These are phyloP conservation scores for Picathartes gymnocephalus DNA, from an alignment of 2,113 vertebrate species.

Conservation along the genomic window DNA sequence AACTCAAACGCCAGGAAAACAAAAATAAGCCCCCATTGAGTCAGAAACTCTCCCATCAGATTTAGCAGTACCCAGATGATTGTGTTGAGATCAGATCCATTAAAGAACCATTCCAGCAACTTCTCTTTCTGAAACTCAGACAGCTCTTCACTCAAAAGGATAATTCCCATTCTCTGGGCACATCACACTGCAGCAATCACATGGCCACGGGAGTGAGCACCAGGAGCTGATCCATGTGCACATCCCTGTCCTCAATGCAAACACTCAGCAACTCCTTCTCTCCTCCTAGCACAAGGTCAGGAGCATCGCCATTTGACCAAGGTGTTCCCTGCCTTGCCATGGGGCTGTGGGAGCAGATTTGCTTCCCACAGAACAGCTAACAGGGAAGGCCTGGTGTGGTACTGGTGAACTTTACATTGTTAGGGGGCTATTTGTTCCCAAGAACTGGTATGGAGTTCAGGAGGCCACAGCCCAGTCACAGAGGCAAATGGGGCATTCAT, in stretches of 20 bases:
- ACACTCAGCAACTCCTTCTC: not conserved
- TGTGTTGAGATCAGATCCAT: not conserved
- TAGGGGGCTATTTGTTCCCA: not conserved
- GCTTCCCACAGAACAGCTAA: not conserved
- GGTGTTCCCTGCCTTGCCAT: not conserved
- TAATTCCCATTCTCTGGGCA: not conserved
- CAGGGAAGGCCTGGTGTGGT: not conserved
- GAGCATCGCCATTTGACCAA: not conserved
- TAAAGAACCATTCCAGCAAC: not conserved
- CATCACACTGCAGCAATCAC: not conserved
- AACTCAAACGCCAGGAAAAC: not conserved
- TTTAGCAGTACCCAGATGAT: not conserved
- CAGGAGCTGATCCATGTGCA: not conserved
- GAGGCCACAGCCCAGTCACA: not conserved
- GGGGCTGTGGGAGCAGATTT: not conserved
- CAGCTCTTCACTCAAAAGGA: not conserved
- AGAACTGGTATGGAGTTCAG: not conserved
- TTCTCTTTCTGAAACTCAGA: not conserved
- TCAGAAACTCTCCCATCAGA: not conserved
- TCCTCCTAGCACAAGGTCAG: not conserved
- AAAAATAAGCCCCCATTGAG: not conserved
- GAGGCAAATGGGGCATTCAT: not conserved
- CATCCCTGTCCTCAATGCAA: not conserved
- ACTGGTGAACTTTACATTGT: not conserved
- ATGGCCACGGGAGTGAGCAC: not conserved